Conservation (phyloP, 2,797 vertebrate species). For the Florisuga fusca region DNA sequence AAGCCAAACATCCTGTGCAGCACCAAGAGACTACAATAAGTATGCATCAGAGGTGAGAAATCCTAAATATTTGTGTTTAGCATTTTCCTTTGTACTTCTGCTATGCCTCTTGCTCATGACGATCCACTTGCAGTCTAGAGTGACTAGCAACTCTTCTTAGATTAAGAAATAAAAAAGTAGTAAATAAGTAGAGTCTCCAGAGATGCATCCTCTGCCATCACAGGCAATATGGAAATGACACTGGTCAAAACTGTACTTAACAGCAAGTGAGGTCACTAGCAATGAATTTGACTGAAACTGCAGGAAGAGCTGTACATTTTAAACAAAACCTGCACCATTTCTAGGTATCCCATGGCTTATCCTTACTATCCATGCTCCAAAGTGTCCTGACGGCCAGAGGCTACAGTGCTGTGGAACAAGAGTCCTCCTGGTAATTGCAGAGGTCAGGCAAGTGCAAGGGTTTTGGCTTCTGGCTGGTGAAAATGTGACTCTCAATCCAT, state of each 20-base stretch:
- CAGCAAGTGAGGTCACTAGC: background rate
- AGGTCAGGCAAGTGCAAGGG: constrained; percentile 47
- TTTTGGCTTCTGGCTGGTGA: constrained; percentile 37
- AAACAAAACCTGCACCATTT: background rate
- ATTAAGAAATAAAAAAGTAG: background rate
- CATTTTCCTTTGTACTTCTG: background rate
- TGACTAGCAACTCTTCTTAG: background rate
- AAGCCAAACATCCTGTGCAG: background rate
- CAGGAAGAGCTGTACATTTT: background rate
- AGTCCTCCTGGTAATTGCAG: background rate
- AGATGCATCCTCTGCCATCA: background rate
- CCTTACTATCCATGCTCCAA: background rate
- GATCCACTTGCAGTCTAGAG: background rate
- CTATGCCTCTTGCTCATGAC: background rate
- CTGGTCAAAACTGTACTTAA: background rate
- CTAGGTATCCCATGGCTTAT: background rate
- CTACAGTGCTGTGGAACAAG: background rate
- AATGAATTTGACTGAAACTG: background rate
- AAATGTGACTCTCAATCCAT: background rate
- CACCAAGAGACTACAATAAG: background rate
- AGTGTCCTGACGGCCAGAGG: background rate
- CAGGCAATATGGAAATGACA: background rate
- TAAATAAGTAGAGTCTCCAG: background rate
- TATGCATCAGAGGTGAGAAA: background rate
- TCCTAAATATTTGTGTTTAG: background rate